phyloP scores from a whole-genome alignment of 1,140 invertebrate genomes.

The Helicorthomorpha holstii region DNA sequence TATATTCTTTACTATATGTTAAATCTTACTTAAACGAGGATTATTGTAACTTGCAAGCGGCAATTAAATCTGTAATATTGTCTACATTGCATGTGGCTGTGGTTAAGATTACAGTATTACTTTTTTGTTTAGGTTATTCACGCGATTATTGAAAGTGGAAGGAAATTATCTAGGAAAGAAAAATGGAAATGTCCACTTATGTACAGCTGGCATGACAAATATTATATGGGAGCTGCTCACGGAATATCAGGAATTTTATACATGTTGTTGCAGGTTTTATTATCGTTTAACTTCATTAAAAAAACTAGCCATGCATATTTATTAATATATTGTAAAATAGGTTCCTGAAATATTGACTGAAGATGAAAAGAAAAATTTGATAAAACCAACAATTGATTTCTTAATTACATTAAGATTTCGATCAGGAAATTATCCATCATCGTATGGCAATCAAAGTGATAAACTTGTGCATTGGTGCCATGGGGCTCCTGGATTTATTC shows the following conservation, averaged over 20 bases:
- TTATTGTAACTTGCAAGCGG: constrained; percentile 15
- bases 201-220: constrained; percentile 72
- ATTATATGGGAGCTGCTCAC: constrained; percentile 76
- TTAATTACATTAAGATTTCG: constrained; percentile 38
- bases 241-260: constrained; percentile 70
- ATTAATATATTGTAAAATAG: too few species aligned
- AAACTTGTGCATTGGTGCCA: constrained; percentile 89
- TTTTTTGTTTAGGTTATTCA: constrained; percentile 36
- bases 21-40: constrained; percentile 37
- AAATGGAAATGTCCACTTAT: constrained; percentile 41
- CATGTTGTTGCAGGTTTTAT: constrained; percentile 49
- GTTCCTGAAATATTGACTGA: constrained; percentile 32
- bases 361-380: constrained; percentile 29
- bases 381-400: constrained; percentile 45
- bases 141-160: constrained; percentile 46
- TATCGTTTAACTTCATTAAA: background rate
- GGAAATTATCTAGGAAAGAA: constrained; percentile 32
- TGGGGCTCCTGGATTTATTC: constrained; percentile 72
- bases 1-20: constrained; percentile 56
- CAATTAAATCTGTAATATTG: constrained; percentile 7
- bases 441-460: constrained; percentile 47
- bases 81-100: background rate
- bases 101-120: background rate
- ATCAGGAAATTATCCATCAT: constrained; percentile 78
- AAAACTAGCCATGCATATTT: too few species aligned